A percentile compares a stretch with the other conserved stretches of the same genome.
phyloP scores from a whole-genome alignment of 1,140 invertebrate species.

The Megalopta genalis region DNA sequence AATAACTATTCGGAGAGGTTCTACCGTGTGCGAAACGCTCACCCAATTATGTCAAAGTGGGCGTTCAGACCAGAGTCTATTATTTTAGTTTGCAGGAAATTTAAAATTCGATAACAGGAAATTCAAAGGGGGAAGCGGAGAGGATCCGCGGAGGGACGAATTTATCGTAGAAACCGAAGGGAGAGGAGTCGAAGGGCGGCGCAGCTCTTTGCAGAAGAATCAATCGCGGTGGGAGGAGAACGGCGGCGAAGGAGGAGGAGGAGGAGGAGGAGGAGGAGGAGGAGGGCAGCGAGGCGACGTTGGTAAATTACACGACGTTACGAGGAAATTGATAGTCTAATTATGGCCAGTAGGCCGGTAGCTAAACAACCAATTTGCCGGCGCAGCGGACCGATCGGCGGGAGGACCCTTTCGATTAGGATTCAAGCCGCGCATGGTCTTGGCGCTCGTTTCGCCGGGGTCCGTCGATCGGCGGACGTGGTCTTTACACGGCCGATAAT shows the following conservation, averaged over 20 bases:
- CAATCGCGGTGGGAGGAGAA: too few relatives aligned
- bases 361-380: slow-evolving; percentile 64
- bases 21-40: too few relatives aligned
- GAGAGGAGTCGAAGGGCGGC: too few relatives aligned
- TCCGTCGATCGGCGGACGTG: slow-evolving; percentile 41
- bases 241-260: background rate
- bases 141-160: too few relatives aligned
- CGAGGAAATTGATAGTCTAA: slow-evolving; percentile 63
- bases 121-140: too few relatives aligned
- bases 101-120: too few relatives aligned
- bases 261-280: background rate
- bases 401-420: slow-evolving; percentile 58
- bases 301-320: slow-evolving; percentile 62
- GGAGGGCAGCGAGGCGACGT: background rate
- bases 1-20: too few relatives aligned
- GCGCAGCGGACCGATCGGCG: slow-evolving; percentile 34
- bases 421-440: slow-evolving; percentile 64
- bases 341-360: slow-evolving; percentile 51
- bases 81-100: too few relatives aligned
- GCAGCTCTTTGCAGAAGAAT: too few relatives aligned
- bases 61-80: too few relatives aligned
- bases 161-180: too few relatives aligned
- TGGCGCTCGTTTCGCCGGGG: slow-evolving; percentile 66
- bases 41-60: too few relatives aligned
- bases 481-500: slow-evolving; percentile 67